phyloP scores from a whole-genome alignment of 2,113 vertebrate species.

The Orcinus orca region DNA sequence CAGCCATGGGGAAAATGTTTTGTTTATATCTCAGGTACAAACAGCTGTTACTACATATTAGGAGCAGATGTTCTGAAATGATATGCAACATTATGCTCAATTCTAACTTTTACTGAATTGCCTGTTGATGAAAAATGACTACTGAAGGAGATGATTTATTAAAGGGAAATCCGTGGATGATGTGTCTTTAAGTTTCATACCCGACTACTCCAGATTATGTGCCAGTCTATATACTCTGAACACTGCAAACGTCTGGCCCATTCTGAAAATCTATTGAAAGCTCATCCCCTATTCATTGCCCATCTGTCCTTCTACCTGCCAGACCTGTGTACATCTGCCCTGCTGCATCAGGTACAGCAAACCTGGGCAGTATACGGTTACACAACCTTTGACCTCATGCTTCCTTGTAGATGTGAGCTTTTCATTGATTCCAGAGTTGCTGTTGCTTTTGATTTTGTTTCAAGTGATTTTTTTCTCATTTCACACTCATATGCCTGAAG shows the following conservation, averaged over 20 bases:
- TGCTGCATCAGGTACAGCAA: not conserved
- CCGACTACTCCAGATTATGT: conserved; percentile 65
- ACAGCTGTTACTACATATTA: conserved; percentile 83
- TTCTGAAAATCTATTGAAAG: conserved; percentile 38
- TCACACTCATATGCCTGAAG: not conserved
- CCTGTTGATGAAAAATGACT: conserved; percentile 79
- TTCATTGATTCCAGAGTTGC: not conserved
- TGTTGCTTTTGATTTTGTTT: not conserved
- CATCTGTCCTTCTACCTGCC: conserved; percentile 52
- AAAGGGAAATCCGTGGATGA: conserved; percentile 73
- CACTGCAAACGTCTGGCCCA: conserved; percentile 37
- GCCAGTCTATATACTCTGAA: conserved; percentile 47
- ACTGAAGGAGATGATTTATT: conserved; percentile 81
- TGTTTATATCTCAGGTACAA: conserved; percentile 85
- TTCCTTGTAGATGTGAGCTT: not conserved
- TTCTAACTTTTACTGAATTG: conserved; percentile 81
- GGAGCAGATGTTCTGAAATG: conserved; percentile 85
- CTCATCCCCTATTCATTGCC: conserved; percentile 17
- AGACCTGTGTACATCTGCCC: conserved; percentile 41
- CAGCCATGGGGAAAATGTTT: conserved; percentile 69
- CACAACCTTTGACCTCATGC: not conserved
- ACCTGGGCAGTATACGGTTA: not conserved
- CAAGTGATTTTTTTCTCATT: not conserved
- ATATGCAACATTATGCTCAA: conserved; percentile 83
- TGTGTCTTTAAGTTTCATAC: conserved; percentile 75